Conservation (phyloP, 2,797 vertebrate species). For the Tolypeutes matacus region DNA sequence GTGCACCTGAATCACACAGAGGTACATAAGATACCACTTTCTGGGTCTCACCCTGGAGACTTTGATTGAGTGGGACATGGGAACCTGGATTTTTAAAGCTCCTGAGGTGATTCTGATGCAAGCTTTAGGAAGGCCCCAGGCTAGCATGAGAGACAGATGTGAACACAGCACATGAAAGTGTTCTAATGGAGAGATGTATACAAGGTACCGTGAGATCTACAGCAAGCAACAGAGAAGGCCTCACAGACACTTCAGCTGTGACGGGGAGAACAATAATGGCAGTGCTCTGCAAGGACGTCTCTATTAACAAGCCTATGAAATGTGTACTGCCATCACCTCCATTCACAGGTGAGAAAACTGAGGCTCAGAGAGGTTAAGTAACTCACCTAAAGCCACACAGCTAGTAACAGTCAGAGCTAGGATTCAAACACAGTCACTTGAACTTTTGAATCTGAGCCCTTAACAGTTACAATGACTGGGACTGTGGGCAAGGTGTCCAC, state of each 20-base stretch:
- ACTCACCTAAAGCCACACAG: not conserved
- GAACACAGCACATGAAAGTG: accelerated
- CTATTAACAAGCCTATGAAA: not conserved
- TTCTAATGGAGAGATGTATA: not conserved
- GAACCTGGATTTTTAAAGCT: not conserved
- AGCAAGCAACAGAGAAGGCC: not conserved
- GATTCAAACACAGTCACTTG: not conserved
- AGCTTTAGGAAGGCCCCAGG: not conserved
- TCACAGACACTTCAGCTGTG: not conserved
- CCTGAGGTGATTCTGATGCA: not conserved
- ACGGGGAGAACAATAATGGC: not conserved
- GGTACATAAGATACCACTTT: not conserved
- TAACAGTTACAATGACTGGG: not conserved
- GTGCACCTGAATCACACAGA: accelerated
- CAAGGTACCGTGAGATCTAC: accelerated
- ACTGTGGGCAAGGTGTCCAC: accelerated
- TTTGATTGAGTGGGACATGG: not conserved
- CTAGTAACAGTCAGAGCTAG: not conserved
- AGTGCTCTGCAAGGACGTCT: not conserved
- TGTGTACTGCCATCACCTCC: not conserved
- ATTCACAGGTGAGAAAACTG: not conserved
- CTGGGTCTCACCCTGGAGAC: not conserved
- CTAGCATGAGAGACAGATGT: not conserved
- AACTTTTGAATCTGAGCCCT: not conserved
- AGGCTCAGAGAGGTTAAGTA: slow-evolving; percentile 5